These are phyloP conservation scores for Liasis olivaceus DNA, from an alignment of 2,797 vertebrate genomes.

Conservation along the genomic window DNA sequence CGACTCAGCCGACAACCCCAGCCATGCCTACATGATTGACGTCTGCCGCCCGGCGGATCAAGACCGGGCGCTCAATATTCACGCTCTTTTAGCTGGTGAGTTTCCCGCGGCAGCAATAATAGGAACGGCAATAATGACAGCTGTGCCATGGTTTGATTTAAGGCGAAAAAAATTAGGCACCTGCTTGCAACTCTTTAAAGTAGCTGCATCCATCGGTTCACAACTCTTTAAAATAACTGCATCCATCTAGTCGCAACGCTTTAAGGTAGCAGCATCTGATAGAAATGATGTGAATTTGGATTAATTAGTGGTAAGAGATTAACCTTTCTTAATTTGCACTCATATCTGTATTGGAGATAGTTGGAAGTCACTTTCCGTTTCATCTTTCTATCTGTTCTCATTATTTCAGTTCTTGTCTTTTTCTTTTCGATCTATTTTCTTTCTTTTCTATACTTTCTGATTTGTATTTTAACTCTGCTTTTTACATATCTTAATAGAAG, in stretches of 20 bases:
- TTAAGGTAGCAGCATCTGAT: neutral
- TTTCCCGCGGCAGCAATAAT: too few relatives aligned
- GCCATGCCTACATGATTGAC: conserved; percentile 99
- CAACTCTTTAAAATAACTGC: neutral
- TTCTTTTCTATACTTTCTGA: too few relatives aligned
- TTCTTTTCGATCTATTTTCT: too few relatives aligned
- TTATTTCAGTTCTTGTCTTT: too few relatives aligned
- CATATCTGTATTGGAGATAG: too few relatives aligned
- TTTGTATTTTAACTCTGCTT: too few relatives aligned
- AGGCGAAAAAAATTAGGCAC: neutral
- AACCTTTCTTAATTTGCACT: too few relatives aligned
- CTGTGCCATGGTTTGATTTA: neutral
- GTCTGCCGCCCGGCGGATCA: conserved; percentile 94
- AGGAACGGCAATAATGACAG: neutral
- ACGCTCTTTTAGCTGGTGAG: conserved; percentile 89
- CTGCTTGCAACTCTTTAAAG: neutral
- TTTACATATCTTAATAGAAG: too few relatives aligned
- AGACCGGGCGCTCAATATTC: conserved; percentile 94
- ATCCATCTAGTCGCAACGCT: neutral
- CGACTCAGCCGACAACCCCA: conserved; percentile 96
- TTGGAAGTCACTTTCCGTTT: too few relatives aligned
- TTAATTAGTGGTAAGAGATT: too few relatives aligned
- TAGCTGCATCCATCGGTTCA: neutral
- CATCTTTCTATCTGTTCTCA: too few relatives aligned
- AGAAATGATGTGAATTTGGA: too few relatives aligned